These are phyloP conservation scores for Paedocypris sp. DNA, from an alignment of 2,113 vertebrate species.

Conservation along the genomic window DNA sequence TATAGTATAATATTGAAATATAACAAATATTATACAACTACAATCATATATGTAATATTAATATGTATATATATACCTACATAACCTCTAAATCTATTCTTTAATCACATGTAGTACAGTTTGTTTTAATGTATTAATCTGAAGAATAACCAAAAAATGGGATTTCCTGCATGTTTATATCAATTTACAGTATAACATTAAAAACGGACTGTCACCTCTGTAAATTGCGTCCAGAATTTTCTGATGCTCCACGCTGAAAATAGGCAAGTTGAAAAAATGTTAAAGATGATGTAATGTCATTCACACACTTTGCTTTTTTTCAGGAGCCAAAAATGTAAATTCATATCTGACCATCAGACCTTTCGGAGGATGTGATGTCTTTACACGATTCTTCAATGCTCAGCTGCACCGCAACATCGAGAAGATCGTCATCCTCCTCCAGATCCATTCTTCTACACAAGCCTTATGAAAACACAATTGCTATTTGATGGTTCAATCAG, in stretches of 20 bases:
- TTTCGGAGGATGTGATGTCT: constrained; percentile 39
- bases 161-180: no score
- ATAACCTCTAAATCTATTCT: no score
- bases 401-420: constrained; percentile 61
- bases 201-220: constrained; percentile 52
- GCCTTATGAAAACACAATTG: background rate
- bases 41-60: no score
- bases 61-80: no score
- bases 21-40: no score
- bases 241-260: constrained; percentile 55
- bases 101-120: no score
- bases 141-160: no score
- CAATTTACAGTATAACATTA: background rate
- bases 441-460: constrained; percentile 45
- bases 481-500: no score
- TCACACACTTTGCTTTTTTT: background rate
- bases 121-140: no score
- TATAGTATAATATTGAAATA: no score
- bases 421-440: constrained; percentile 63
- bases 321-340: constrained; percentile 37
- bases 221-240: constrained; percentile 67
- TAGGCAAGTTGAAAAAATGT: constrained; percentile 5
- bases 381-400: constrained; percentile 66
- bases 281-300: background rate
- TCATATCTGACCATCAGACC: constrained; percentile 55